phyloP scores from a whole-genome alignment of 2,113 vertebrate genomes.

The Zootoca vivipara region DNA sequence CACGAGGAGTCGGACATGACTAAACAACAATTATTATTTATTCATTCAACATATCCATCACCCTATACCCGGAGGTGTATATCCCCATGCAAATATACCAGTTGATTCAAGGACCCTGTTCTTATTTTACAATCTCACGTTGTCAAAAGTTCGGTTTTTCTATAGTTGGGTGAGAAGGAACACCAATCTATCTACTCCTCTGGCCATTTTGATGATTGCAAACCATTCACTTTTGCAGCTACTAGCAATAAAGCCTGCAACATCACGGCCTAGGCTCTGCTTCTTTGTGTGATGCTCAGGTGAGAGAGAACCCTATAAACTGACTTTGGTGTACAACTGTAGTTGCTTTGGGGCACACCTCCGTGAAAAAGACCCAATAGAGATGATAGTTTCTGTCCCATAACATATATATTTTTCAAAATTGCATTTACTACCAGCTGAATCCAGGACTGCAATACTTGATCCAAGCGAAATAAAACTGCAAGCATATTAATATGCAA shows the following conservation, averaged over 20 bases:
- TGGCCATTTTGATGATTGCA: neutral
- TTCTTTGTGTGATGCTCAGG: neutral
- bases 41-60: too few relatives aligned
- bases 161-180: too few relatives aligned
- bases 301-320: neutral
- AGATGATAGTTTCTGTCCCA: constrained; percentile 23
- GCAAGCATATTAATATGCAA: neutral
- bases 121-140: neutral
- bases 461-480: constrained; percentile 11
- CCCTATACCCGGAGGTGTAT: neutral
- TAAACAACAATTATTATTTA: too few relatives aligned
- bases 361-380: constrained; percentile 25
- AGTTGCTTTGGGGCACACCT: neutral
- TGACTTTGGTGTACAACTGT: neutral
- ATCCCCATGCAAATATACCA: neutral
- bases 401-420: constrained; percentile 26
- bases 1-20: too few relatives aligned
- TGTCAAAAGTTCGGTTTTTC: neutral
- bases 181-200: too few relatives aligned
- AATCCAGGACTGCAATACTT: constrained; percentile 3
- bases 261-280: neutral
- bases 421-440: constrained; percentile 5
- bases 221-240: neutral
- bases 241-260: neutral
- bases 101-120: neutral